These are phyloP conservation scores for Eristalinus aeneus DNA, from an alignment of 2,888 invertebrate genomes.

Conservation along the genomic window DNA sequence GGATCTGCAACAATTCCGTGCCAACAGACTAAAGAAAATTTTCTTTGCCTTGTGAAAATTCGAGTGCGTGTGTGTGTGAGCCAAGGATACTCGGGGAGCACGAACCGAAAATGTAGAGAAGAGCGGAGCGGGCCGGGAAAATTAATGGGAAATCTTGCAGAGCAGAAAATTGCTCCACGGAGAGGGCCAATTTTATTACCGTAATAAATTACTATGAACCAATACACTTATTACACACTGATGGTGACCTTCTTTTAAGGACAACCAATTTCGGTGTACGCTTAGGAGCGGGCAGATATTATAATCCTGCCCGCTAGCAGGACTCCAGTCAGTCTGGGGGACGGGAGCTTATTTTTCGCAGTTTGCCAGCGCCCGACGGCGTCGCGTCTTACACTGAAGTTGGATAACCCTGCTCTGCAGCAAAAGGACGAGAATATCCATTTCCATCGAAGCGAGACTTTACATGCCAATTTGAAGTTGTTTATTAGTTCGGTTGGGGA, in stretches of 20 bases:
- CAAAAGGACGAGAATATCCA: conserved; percentile 40
- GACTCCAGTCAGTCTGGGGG: conserved; percentile 24
- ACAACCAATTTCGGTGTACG: conserved; percentile 34
- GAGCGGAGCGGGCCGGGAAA: conserved; percentile 32
- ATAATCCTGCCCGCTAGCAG: conserved; percentile 51
- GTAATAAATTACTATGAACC: conserved; percentile 72
- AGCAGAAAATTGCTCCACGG: conserved; percentile 70
- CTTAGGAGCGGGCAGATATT: conserved; percentile 34
- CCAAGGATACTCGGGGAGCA: conserved; percentile 22
- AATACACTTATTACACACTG: conserved; percentile 71
- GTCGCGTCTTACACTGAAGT: conserved; percentile 31
- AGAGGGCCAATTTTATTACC: conserved; percentile 71
- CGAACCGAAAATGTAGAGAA: neutral
- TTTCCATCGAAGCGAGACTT: conserved; percentile 54
- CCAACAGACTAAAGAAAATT: conserved; percentile 37
- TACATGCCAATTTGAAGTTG: conserved; percentile 68
- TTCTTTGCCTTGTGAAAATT: conserved; percentile 17
- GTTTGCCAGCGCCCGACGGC: neutral
- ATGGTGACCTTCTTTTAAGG: conserved; percentile 65
- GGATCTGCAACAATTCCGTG: conserved; percentile 33
- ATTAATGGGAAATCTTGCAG: conserved; percentile 70
- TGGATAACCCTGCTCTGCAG: conserved; percentile 11
- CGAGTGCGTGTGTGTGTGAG: neutral
- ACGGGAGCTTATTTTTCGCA: conserved; percentile 25
- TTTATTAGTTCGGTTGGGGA: conserved; percentile 62